phyloP scores from a whole-genome alignment of 2,797 vertebrate species.

The Caiman crocodilus region DNA sequence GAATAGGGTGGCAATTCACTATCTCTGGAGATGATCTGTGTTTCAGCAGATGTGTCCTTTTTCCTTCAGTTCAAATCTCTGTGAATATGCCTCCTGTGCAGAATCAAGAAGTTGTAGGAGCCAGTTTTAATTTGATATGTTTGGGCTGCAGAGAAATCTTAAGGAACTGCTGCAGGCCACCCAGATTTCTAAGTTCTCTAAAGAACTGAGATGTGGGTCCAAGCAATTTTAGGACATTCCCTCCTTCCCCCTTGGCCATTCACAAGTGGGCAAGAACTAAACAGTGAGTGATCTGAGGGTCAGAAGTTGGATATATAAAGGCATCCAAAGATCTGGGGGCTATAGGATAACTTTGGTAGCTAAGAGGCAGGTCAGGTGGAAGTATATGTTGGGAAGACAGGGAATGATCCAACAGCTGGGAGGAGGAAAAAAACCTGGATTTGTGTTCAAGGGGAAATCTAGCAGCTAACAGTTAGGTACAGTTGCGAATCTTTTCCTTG shows the following conservation, averaged over 20 bases:
- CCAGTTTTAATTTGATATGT: neutral
- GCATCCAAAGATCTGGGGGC: neutral
- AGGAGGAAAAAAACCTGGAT: rapidly evolving
- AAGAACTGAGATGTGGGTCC: conserved; percentile 1
- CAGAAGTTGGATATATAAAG: neutral
- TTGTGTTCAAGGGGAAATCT: neutral
- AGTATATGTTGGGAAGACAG: neutral
- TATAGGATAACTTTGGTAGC: neutral
- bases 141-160: conserved; percentile 29
- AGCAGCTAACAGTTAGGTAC: neutral
- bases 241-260: neutral
- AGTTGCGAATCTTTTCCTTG: neutral
- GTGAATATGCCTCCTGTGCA: neutral
- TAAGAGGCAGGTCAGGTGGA: neutral
- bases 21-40: neutral
- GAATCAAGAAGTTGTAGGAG: neutral
- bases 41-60: conserved; percentile 3
- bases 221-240: neutral
- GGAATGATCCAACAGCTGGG: neutral
- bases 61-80: neutral
- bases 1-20: neutral
- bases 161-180: neutral
- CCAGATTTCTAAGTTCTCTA: conserved; percentile 5
- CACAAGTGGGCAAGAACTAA: neutral
- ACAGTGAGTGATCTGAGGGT: rapidly evolving